Evolutionary conservation across 2,888 invertebrate species (phyloP), one percentile per base, ranked within the genome.

Genomic region (Coecobrya sp.): DNA sequence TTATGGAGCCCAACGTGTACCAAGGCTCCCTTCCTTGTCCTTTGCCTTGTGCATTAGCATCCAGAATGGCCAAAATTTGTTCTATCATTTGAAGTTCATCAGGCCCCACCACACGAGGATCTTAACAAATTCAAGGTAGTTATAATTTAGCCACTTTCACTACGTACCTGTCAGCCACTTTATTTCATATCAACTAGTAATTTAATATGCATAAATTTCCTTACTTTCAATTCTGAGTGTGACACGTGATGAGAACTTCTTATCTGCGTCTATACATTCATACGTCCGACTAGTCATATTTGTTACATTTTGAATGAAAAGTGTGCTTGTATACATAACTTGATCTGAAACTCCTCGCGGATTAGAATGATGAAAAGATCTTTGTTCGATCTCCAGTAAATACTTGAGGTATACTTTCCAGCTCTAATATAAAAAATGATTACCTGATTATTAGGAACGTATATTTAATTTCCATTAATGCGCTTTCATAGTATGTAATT

Each of bases 71-170:
- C 2, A 86, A 11, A n/a, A 91, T 91, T 68, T 91, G 86, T 27
- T 91, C 49, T 16, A 91, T 91, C 42, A 91, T 16, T 19, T 42
- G 30, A 81, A 91, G 76, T 36, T 91, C 91, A 86, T 91, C 91
- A 27, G 91, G 91, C 0, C 91, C 91, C n/a, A 79, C 5, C 2
- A n/a, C 16, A 8, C 27, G n/a, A 7, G 89, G 81, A 52, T 89
- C 89, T 82, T 27, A 4, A 68, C 22, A 25, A n/a, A n/a, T n/a
- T n/a, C n/a, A n/a, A n/a, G n/a, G n/a, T n/a, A n/a, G n/a, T n/a
- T n/a, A n/a, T n/a, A n/a, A n/a, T n/a, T n/a, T n/a, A n/a, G n/a
- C 1, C 13, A 65, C 27, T 27, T 27, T 13, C 11, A 65, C 25
- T n/a, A n/a, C n/a, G n/a, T n/a, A n/a, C n/a, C n/a, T n/a, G n/a